These are phyloP conservation scores for Cryptosula pallasiana DNA, from an alignment of 2,888 invertebrate species.

Conservation along the genomic window DNA sequence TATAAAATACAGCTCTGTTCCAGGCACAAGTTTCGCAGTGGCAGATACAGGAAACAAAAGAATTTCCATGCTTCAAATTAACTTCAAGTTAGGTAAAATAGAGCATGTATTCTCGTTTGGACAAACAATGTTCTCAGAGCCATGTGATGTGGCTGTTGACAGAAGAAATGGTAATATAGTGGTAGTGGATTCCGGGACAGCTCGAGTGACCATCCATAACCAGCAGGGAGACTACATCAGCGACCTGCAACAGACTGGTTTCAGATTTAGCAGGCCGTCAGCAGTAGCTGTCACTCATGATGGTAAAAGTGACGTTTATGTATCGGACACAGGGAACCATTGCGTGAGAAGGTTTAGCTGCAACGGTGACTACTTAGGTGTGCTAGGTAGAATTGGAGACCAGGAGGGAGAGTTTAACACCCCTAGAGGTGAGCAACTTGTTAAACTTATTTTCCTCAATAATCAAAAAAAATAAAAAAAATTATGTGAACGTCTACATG, in stretches of 20 bases:
- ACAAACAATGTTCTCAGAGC: slow-evolving; percentile 21
- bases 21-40: slow-evolving; percentile 18
- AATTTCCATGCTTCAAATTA: slow-evolving; percentile 8
- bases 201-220: slow-evolving; percentile 18
- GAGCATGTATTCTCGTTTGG: slow-evolving; percentile 21
- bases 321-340: slow-evolving; percentile 22
- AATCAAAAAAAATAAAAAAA: too few species aligned
- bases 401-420: slow-evolving; percentile 23
- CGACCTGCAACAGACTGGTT: neutral
- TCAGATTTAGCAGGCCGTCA: neutral
- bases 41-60: slow-evolving; percentile 25
- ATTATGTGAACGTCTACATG: neutral
- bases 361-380: slow-evolving; percentile 21
- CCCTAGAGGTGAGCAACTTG: slow-evolving; percentile 22
- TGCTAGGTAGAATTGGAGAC: slow-evolving; percentile 4
- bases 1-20: slow-evolving; percentile 24
- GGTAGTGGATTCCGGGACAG: slow-evolving; percentile 14
- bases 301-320: slow-evolving; percentile 23
- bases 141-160: slow-evolving; percentile 18
- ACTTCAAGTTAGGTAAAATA: slow-evolving; percentile 15
- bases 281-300: slow-evolving; percentile 18
- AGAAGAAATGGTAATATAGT: slow-evolving; percentile 21
- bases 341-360: slow-evolving; percentile 14
- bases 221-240: slow-evolving; percentile 14
- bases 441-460: too few species aligned